phyloP scores from a whole-genome alignment of 2,888 invertebrate genomes.

The Adelognathus sp. region DNA sequence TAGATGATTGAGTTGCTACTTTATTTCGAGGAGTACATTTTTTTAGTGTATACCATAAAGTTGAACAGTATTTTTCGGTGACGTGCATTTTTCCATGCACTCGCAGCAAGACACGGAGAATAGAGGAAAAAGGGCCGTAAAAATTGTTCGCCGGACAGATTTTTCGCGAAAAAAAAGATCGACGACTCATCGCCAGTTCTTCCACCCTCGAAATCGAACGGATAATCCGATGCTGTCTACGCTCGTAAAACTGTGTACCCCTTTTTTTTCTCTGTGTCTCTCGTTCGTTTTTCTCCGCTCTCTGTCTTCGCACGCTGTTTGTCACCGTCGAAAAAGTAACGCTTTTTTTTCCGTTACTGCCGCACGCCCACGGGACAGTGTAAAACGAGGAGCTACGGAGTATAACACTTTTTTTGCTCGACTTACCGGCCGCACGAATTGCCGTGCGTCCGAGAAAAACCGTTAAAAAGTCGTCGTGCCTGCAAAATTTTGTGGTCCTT shows the following conservation, averaged over 20 bases:
- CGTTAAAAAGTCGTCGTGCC: constrained; percentile 53
- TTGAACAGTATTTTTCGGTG: background rate
- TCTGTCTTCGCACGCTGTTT: background rate
- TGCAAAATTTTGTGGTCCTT: constrained; percentile 30
- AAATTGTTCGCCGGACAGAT: background rate
- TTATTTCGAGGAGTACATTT: background rate
- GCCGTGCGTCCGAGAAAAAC: constrained; percentile 10
- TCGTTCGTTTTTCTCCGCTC: background rate
- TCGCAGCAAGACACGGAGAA: background rate
- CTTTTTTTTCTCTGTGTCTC: constrained; percentile 9
- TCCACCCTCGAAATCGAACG: background rate
- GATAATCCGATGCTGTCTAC: background rate
- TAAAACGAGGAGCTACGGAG: constrained; percentile 3
- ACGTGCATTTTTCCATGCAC: background rate
- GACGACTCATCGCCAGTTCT: background rate
- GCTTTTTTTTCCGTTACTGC: constrained; percentile 38
- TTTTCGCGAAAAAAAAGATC: background rate
- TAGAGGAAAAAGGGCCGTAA: background rate
- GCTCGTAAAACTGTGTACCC: background rate
- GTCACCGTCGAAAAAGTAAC: constrained; percentile 34
- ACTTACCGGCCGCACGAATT: background rate
- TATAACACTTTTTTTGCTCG: constrained; percentile 17
- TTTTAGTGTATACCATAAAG: background rate
- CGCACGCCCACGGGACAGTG: background rate
- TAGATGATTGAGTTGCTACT: too few relatives aligned